These are phyloP conservation scores for Chrysolina haemoptera DNA, from an alignment of 2,888 invertebrate species.

Conservation along the genomic window DNA sequence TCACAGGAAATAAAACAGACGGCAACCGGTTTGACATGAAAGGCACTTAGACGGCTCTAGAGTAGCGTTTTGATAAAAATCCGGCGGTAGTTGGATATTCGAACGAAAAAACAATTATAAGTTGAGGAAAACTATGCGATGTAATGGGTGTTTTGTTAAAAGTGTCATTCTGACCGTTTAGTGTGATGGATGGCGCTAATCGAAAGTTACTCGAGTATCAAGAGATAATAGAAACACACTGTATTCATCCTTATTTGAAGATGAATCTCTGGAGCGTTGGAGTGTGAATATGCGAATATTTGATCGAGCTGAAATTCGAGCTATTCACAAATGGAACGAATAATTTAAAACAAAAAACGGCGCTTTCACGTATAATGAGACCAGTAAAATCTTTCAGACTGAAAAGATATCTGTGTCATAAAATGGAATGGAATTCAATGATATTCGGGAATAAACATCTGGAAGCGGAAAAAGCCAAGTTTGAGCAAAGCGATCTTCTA, in stretches of 20 bases:
- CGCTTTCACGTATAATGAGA: not conserved
- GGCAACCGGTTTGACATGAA: slow-evolving; percentile 38
- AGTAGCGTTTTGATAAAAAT: slow-evolving; percentile 45
- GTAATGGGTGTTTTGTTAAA: not conserved
- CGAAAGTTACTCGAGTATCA: not conserved
- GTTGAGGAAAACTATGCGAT: slow-evolving; percentile 15
- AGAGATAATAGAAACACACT: too few species aligned
- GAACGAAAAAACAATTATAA: slow-evolving; percentile 16
- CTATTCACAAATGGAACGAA: not conserved
- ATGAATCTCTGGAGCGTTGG: not conserved
- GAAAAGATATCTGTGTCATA: not conserved
- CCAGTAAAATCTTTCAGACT: not conserved
- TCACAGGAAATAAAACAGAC: slow-evolving; percentile 40
- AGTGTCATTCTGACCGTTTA: not conserved
- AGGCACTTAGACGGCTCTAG: slow-evolving; percentile 38
- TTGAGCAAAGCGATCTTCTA: not conserved
- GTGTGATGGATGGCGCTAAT: not conserved
- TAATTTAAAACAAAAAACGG: not conserved
- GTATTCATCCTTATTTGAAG: not conserved
- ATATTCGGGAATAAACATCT: not conserved
- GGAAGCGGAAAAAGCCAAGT: not conserved
- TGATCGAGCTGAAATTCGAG: not conserved
- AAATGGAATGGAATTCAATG: not conserved
- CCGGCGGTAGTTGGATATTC: slow-evolving; percentile 32
- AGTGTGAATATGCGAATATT: not conserved